phyloP scores from a whole-genome alignment of 2,888 invertebrate species.

The Nymphalis c-album region DNA sequence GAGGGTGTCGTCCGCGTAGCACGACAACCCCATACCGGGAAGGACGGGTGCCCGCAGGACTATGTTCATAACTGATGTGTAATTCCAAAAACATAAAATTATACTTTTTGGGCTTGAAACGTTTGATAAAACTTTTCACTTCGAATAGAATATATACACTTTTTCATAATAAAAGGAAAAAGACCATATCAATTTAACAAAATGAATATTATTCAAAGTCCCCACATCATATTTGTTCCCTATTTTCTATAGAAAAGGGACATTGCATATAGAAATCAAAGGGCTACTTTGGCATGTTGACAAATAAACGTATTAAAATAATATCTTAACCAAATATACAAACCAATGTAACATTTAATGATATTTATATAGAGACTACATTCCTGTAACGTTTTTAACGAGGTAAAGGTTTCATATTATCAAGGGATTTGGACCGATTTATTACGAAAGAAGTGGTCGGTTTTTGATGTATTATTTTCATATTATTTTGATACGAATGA shows the following conservation, averaged over 20 bases:
- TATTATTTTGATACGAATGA: constrained; percentile 42
- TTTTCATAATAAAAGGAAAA: constrained; percentile 4
- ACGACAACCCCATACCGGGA: too few species aligned
- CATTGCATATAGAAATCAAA: constrained; percentile 66
- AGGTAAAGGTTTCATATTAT: constrained; percentile 64
- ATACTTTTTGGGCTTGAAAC: too few species aligned
- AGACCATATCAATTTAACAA: constrained; percentile 48
- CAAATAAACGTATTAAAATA: constrained; percentile 71
- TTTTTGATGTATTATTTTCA: constrained; percentile 43
- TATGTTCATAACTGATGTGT: too few species aligned
- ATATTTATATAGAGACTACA: constrained; percentile 33
- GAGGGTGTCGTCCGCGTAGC: too few species aligned
- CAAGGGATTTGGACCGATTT: constrained; percentile 73
- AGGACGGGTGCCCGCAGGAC: too few species aligned
- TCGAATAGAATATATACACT: background rate
- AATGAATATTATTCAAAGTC: constrained; percentile 59
- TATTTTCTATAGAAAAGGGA: constrained; percentile 61
- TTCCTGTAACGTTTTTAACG: constrained; percentile 31
- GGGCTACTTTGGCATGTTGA: constrained; percentile 78
- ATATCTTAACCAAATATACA: constrained; percentile 45
- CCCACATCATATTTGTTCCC: constrained; percentile 49
- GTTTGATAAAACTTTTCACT: background rate
- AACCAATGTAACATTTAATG: constrained; percentile 34
- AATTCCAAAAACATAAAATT: too few species aligned
- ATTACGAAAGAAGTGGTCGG: constrained; percentile 61